Evolutionary conservation across 1,140 invertebrate genomes (phyloP), one percentile per base, ranked within the genome.

Genomic region (Drosophila obscura): DNA sequence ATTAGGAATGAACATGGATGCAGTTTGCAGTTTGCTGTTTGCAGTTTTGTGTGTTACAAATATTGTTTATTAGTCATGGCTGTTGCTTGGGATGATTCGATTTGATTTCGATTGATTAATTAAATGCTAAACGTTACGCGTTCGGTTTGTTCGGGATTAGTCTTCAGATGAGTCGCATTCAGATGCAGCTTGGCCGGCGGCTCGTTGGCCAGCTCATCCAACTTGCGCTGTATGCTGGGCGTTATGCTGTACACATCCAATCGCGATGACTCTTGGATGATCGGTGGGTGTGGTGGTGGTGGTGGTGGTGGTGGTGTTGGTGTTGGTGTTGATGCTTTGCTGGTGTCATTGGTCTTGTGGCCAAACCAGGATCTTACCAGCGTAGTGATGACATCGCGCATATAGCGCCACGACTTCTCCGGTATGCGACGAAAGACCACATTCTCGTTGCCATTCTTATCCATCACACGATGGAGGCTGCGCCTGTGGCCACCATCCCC

Each of bases 371-470:
- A 77, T 92, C 93, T 93, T 77, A 95, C 93, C 65, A 94, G 90
- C 48, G 94, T 95, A 39, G 94, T 94, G 39, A 94, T 93, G 13
- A 94, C 92, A 81, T 95, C 94, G 48, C 93, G 83, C 81, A 94
- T 92, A 69, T 94, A 94, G 46, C 93, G 93, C 72, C 93, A 92
- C 5, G 92, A 93, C 57, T 93, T 93, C 15, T 93, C 88, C 0
- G 93, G 93, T 31, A 94, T 93, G 48, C 93, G 92, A 5, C 80
- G 68, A 52, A 91, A 89, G 2, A 64, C 55, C 9, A 92, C 80
- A 69, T 92, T 92, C 58, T 91, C 80, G 43, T 79, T 68, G 19
- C 91, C 91, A 65, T 82, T 87, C 66, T 92, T 91, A 13, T 89
- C 79, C 57, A 92, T 91, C 5, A 92, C 90, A 5, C 90, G 87